A percentile compares a stretch with the other conserved stretches of the same genome.
Evolutionary conservation across 2,113 vertebrate genomes (phyloP).

Genomic region (Epinephelus fuscoguttatus): DNA sequence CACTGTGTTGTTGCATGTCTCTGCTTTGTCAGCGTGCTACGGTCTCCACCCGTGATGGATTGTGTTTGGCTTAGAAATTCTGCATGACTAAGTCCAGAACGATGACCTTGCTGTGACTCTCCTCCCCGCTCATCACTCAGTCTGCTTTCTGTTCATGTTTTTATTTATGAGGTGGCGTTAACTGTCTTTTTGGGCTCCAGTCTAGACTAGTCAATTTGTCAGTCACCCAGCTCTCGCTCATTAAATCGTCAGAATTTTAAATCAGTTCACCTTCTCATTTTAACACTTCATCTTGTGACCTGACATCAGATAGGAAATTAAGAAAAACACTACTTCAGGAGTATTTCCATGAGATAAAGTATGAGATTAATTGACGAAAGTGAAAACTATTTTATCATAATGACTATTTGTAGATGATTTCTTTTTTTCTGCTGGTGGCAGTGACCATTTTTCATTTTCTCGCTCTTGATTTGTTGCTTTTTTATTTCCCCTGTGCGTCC

Average conservation of each 20-base stretch:
- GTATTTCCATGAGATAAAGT: background rate
- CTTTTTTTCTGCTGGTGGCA: background rate
- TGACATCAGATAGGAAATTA: background rate
- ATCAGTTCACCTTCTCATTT: background rate
- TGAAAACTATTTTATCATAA: slow-evolving; percentile 1
- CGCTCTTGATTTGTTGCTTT: background rate
- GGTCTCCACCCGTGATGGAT: slow-evolving; percentile 41
- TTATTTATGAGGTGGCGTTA: slow-evolving; percentile 57
- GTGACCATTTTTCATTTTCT: background rate
- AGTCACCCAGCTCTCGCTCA: background rate
- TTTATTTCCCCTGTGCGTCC: slow-evolving; percentile 7
- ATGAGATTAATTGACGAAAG: background rate
- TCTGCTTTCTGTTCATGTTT: slow-evolving; percentile 54
- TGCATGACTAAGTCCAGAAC: slow-evolving; percentile 36
- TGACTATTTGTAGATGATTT: background rate
- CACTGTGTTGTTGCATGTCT: slow-evolving; percentile 9
- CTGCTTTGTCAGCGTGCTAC: slow-evolving; percentile 26
- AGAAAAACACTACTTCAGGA: background rate
- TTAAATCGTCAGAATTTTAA: slow-evolving; percentile 31
- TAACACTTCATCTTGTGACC: background rate
- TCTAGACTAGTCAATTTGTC: slow-evolving; percentile 39
- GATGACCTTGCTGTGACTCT: slow-evolving; percentile 58
- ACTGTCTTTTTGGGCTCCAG: slow-evolving; percentile 29
- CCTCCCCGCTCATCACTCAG: slow-evolving; percentile 46
- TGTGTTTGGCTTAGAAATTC: slow-evolving; percentile 50